phyloP scores from a whole-genome alignment of 2,888 invertebrate genomes.

The Dynastes grantii region DNA sequence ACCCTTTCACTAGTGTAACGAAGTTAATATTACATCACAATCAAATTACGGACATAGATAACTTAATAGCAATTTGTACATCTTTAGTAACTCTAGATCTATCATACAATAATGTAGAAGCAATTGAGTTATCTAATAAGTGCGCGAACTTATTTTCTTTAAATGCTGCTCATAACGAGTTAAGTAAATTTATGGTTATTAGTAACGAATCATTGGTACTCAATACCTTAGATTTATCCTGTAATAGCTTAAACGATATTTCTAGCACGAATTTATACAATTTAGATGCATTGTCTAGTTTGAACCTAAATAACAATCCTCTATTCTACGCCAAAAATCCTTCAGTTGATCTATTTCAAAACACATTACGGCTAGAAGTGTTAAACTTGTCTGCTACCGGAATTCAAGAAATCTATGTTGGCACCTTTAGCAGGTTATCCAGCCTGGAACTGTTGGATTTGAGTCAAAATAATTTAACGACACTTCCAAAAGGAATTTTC shows the following conservation, averaged over 20 bases:
- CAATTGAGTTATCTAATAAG: not conserved
- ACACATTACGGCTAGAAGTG: not conserved
- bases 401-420: not conserved
- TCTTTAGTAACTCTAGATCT: not conserved
- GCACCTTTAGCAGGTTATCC: not conserved
- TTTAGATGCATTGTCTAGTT: not conserved
- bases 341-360: conserved; percentile 5
- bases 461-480: conserved; percentile 5
- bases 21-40: not conserved
- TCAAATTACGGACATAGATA: not conserved
- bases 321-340: not conserved
- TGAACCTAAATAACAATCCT: conserved; percentile 17
- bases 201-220: not conserved
- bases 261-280: not conserved
- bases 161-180: not conserved
- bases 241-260: not conserved
- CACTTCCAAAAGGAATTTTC: not conserved
- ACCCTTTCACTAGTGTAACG: not conserved
- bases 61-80: not conserved
- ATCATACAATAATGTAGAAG: not conserved
- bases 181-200: not conserved
- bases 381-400: conserved; percentile 17
- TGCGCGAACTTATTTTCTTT: not conserved
- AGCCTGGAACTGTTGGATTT: conserved; percentile 4
- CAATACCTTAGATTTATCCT: not conserved